These are phyloP conservation scores for Gasteruption jaculator DNA, from an alignment of 2,888 invertebrate genomes.

Conservation along the genomic window DNA sequence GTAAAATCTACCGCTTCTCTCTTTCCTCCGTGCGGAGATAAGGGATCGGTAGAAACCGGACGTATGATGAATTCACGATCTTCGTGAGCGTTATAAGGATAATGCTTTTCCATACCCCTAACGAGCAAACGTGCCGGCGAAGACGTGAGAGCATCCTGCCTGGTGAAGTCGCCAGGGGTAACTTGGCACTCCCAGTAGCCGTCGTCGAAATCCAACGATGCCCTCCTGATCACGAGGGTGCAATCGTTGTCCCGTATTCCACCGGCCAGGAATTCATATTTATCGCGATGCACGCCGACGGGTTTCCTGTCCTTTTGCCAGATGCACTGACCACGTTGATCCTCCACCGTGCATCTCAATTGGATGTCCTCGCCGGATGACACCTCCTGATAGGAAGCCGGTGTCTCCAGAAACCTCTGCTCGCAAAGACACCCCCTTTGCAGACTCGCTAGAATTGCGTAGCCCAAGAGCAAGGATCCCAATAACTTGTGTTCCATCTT, in stretches of 20 bases:
- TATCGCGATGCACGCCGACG: conserved; percentile 80
- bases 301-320: conserved; percentile 93
- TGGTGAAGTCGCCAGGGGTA: conserved; percentile 74
- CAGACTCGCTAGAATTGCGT: too few species aligned
- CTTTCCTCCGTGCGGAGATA: too few species aligned
- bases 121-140: conserved; percentile 78
- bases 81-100: too few species aligned
- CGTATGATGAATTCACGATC: too few species aligned
- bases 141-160: conserved; percentile 75
- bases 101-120: conserved; percentile 60
- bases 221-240: conserved; percentile 77
- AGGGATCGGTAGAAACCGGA: too few species aligned
- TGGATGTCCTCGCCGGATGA: conserved; percentile 81
- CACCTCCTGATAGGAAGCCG: conserved; percentile 75
- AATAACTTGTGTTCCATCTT: too few species aligned
- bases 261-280: conserved; percentile 86
- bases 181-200: conserved; percentile 93
- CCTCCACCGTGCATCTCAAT: conserved; percentile 78
- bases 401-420: conserved; percentile 81
- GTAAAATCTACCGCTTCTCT: too few species aligned
- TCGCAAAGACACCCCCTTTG: too few species aligned
- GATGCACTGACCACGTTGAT: conserved; percentile 82
- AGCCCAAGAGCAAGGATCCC: too few species aligned
- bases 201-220: conserved; percentile 81
- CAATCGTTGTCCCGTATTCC: conserved; percentile 71